Evolutionary conservation across 2,797 vertebrate species (phyloP), one percentile per base, ranked within the genome.

Genomic region (Lophius americanus): DNA sequence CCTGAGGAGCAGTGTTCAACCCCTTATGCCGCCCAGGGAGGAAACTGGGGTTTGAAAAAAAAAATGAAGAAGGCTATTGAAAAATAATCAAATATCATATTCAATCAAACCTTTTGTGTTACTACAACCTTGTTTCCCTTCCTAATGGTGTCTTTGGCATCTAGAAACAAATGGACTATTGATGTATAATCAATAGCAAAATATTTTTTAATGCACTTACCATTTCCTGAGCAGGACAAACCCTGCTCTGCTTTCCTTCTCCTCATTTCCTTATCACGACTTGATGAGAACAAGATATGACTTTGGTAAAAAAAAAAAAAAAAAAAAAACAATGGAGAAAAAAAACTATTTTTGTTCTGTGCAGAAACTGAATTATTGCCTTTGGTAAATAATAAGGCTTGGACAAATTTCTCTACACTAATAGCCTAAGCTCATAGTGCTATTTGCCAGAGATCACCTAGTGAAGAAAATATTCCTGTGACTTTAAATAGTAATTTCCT

Each of bases 341-440:
- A 44, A 44, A 5, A 44, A 3, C 8, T 9, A 42, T 42, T 42
- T 42, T 9, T 3, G 41, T 43, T 43, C 9, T 9, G 42, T 43
- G 5, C 4, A 11, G 44, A 47, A n/a, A 6, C 44, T n/a, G 51
- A 68, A 73, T 70, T 6, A 70, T 64, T 60, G 37, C 7, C 41
- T 48, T 23, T 65, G 52, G 10, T 56, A 14, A 35, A 48, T 13
- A 35, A 14, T 13, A 32, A 9, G 13, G 43, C 39, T 39, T 61
- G n/a, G 38, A 41, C 11, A 47, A 11, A n/a, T 36, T 14, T 35
- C 10, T 61, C 13, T 10, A 37, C 6, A 9, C 42, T 13, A n/a
- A 57, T 41, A 10, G 10, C 13, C 35, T 55, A 11, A n/a, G 4
- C 39, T 9, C 41, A 23, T n/a, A 9, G 50, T 11, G 36, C 36